Conservation (phyloP, 1,140 invertebrate genomes). For the Heliconius hewitsoni region DNA sequence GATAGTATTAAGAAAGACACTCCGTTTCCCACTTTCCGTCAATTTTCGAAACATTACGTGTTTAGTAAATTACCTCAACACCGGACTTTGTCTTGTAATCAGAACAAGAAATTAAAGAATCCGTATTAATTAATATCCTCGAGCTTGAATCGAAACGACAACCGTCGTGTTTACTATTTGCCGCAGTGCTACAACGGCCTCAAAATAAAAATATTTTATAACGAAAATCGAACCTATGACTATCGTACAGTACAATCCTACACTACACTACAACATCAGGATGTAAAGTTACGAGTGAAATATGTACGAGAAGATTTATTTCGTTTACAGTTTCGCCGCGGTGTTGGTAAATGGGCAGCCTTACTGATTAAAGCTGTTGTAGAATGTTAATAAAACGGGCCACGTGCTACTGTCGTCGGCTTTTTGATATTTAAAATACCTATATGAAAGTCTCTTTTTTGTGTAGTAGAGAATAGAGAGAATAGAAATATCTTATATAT, state of each 20-base stretch:
- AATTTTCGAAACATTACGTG: too few relatives aligned
- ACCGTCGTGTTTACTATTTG: too few relatives aligned
- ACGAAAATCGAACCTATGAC: neutral
- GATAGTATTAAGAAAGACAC: too few relatives aligned
- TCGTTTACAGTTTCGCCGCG: conserved; percentile 28
- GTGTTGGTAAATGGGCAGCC: conserved; percentile 22
- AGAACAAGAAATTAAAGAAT: too few relatives aligned
- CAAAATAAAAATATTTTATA: neutral
- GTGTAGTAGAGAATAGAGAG: neutral
- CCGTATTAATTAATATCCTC: too few relatives aligned
- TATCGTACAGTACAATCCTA: neutral
- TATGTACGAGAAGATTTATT: conserved; percentile 39
- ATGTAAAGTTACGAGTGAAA: conserved; percentile 36
- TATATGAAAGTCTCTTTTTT: neutral
- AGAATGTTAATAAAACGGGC: conserved; percentile 30
- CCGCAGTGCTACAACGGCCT: too few relatives aligned
- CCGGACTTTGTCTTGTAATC: too few relatives aligned
- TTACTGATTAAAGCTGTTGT: conserved; percentile 31
- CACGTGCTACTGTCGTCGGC: neutral
- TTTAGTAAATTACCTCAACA: too few relatives aligned
- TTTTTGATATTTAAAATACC: neutral
- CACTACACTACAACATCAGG: neutral
- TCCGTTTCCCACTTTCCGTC: too few relatives aligned
- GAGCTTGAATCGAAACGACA: too few relatives aligned
- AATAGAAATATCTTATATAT: neutral